Evolutionary conservation across 1,140 invertebrate species (phyloP), one percentile per base, ranked within the genome.

Genomic region (Cheumatopsyche charites): DNA sequence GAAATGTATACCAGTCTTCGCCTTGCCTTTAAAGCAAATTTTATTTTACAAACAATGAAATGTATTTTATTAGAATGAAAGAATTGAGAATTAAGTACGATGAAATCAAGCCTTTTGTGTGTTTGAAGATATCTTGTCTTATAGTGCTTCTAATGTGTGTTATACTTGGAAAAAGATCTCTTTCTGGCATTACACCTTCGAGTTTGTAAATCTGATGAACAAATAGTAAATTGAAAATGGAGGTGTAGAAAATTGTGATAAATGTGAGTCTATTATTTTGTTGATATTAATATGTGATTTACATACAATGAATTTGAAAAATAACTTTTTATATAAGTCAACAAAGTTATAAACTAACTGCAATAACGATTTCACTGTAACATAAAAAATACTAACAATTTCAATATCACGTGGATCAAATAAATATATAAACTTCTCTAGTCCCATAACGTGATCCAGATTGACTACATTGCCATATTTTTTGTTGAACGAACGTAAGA

Each of bases 401-500:
- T 88, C 87, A 63, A 92, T 89, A 77, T 92, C 90, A 69, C 88
- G 83, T 0, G 91, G 90, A 74, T 86, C 84, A 78, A 84, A 91
- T 12, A 92, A 78, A 81, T 86, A 90, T 0, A 92, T 80, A 0
- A 89, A 78, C 74, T 3, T 5, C 3, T 1, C 12, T n/a, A 41
- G 17, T 19, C 65, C 65, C 4, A 49, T 3, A n/a, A 67, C 19
- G 4, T 25, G 12, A 11, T 67, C 65, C 2, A 67, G 2, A 5
- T 47, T 45, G 4, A 67, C 65, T 4, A 67, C 25, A 25, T 67
- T n/a, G n/a, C n/a, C n/a, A n/a, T n/a, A n/a, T n/a, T n/a, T n/a
- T n/a, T n/a, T n/a, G n/a, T n/a, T n/a, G n/a, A n/a, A n/a, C n/a
- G n/a, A n/a, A n/a, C n/a, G n/a, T n/a, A n/a, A n/a, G n/a, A n/a